phyloP scores from a whole-genome alignment of 2,113 vertebrate genomes.

The Cheirogaleus medius region DNA sequence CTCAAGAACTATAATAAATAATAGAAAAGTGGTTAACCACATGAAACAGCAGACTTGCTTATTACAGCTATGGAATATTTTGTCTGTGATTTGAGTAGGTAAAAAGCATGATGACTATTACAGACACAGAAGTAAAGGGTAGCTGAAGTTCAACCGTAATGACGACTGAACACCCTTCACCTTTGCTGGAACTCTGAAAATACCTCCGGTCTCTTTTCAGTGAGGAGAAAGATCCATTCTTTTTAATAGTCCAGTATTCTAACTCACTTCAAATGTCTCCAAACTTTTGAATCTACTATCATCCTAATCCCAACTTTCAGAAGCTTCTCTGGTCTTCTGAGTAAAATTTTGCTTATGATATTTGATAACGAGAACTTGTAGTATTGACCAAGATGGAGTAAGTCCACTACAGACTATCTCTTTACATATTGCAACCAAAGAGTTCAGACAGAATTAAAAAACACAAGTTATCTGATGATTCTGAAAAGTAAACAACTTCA shows the following conservation, averaged over 20 bases:
- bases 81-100: conserved; percentile 33
- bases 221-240: neutral
- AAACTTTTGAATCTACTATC: neutral
- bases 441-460: neutral
- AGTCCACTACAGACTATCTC: neutral
- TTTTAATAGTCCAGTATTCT: neutral
- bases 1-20: neutral
- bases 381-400: neutral
- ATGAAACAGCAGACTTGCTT: neutral
- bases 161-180: neutral
- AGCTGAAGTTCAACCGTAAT: neutral
- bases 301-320: neutral
- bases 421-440: neutral
- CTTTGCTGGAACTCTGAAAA: neutral
- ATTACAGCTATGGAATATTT: conserved; percentile 28
- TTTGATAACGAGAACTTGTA: neutral
- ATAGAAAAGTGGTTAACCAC: conserved; percentile 28
- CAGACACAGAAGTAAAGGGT: neutral
- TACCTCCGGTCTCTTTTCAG: neutral
- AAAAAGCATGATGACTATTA: conserved; percentile 7
- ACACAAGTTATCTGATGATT: neutral
- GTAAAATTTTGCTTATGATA: neutral
- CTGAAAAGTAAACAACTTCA: neutral
- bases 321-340: neutral
- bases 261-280: neutral